A percentile compares a stretch with the other conserved stretches of the same genome.
These are phyloP conservation scores for Carterocephalus palaemon DNA, from an alignment of 2,888 invertebrate species.

Conservation along the genomic window DNA sequence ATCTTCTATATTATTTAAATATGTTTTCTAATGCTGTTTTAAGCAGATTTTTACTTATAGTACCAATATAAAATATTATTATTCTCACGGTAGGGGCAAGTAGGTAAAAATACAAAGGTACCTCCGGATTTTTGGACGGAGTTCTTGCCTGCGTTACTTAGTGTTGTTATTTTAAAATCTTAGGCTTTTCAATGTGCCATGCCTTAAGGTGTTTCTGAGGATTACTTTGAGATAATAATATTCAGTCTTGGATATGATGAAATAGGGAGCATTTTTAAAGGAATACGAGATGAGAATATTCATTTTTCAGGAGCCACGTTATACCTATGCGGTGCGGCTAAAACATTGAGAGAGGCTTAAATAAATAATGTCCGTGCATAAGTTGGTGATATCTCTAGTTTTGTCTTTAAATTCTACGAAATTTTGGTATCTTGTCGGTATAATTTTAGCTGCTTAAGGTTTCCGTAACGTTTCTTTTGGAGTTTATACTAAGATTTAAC, in stretches of 20 bases:
- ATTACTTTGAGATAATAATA: slow-evolving; percentile 29
- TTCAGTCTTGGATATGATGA: slow-evolving; percentile 27
- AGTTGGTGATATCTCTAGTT: slow-evolving; percentile 3
- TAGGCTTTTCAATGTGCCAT: slow-evolving; percentile 36
- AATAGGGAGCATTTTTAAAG: slow-evolving; percentile 30
- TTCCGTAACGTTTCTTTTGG: too few relatives aligned
- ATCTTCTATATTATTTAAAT: too few relatives aligned
- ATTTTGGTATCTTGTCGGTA: background rate
- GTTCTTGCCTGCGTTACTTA: slow-evolving; percentile 43
- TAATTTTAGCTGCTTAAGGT: too few relatives aligned
- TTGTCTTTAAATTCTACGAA: background rate
- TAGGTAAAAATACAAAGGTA: slow-evolving; percentile 27
- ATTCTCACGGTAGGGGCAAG: slow-evolving; percentile 35
- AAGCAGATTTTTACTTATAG: too few relatives aligned
- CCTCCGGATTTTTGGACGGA: slow-evolving; percentile 43
- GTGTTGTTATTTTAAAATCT: slow-evolving; percentile 44
- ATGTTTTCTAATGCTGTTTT: too few relatives aligned
- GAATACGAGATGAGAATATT: slow-evolving; percentile 29
- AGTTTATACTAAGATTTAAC: too few relatives aligned
- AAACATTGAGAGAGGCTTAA: slow-evolving; percentile 31
- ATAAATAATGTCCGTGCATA: slow-evolving; percentile 27
- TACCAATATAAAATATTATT: too few relatives aligned
- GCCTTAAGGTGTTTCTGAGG: slow-evolving; percentile 31
- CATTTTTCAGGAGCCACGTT: slow-evolving; percentile 27
- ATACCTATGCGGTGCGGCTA: slow-evolving; percentile 29